Conservation (phyloP, 2,888 invertebrate genomes). For the Danaus chrysippus region DNA sequence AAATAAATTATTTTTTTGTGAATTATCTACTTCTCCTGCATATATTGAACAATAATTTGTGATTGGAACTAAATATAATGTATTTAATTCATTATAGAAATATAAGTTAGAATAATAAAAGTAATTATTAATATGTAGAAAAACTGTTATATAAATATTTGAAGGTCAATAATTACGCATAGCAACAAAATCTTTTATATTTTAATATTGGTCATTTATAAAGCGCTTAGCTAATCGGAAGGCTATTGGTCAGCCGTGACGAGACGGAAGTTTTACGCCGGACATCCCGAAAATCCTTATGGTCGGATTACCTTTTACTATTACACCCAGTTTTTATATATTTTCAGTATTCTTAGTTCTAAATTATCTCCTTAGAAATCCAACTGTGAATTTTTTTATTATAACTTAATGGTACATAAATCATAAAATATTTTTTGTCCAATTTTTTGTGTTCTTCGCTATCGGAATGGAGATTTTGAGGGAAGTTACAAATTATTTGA, state of each 20-base stretch:
- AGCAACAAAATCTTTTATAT: neutral
- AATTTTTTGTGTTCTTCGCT: too few species aligned
- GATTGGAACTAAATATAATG: neutral
- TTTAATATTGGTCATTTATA: slow-evolving; percentile 16
- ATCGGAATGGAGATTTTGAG: too few species aligned
- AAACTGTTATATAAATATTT: slow-evolving; percentile 12
- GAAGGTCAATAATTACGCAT: slow-evolving; percentile 1
- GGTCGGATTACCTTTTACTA: slow-evolving; percentile 19
- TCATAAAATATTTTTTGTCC: too few species aligned
- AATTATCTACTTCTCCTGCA: neutral
- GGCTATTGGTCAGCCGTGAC: slow-evolving; percentile 37
- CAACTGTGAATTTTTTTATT: too few species aligned
- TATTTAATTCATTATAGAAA: neutral
- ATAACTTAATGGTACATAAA: too few species aligned
- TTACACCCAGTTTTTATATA: neutral
- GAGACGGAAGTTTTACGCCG: slow-evolving; percentile 37
- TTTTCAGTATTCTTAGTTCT: too few species aligned
- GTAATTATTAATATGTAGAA: neutral
- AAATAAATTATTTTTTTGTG: slow-evolving; percentile 9
- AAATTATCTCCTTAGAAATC: neutral
- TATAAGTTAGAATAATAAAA: neutral
- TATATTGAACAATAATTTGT: neutral
- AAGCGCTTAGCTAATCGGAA: slow-evolving; percentile 27
- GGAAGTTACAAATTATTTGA: too few species aligned
- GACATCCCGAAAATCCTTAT: slow-evolving; percentile 36